Conservation (phyloP, 2,113 vertebrate genomes). For the Oncorhynchus gorbuscha region DNA sequence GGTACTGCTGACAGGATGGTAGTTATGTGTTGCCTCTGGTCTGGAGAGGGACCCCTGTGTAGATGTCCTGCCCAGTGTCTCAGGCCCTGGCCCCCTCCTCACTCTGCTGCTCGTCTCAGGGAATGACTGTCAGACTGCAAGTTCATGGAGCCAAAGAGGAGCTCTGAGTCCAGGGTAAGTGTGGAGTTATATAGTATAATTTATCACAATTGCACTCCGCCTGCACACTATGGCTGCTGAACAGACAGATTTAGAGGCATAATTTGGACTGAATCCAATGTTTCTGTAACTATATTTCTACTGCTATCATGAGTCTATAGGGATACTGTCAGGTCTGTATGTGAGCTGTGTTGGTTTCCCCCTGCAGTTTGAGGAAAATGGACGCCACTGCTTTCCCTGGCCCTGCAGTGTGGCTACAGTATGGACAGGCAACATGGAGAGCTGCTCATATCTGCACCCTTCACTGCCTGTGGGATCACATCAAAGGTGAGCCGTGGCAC, state of each 20-base stretch:
- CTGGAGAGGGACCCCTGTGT: constrained; percentile 51
- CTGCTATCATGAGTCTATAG: not conserved
- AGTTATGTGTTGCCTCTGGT: constrained; percentile 55
- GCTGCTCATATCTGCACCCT: constrained; percentile 29
- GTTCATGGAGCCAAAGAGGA: constrained; percentile 2
- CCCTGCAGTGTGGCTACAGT: constrained; percentile 54
- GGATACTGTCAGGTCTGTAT: not conserved
- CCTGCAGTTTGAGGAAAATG: constrained; percentile 57
- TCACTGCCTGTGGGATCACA: constrained; percentile 52
- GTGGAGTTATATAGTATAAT: not conserved
- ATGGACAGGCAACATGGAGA: constrained; percentile 24
- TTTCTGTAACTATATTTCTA: not conserved
- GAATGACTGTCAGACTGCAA: constrained; percentile 39
- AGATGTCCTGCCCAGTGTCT: constrained; percentile 52
- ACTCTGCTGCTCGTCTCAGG: constrained; percentile 50
- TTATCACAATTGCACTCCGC: not conserved
- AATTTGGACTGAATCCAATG: not conserved
- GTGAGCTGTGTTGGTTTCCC: not conserved
- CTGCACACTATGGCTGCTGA: not conserved
- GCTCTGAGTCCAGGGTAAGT: constrained; percentile 51
- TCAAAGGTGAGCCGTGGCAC: constrained; percentile 36
- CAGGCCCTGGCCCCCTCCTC: constrained; percentile 3
- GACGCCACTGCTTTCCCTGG: constrained; percentile 37
- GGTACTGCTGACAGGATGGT: constrained; percentile 31
- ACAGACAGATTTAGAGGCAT: not conserved